Base-by-base conservation (phyloP, 2,113 vertebrate genomes). In the Mustela lutreola region DNA sequence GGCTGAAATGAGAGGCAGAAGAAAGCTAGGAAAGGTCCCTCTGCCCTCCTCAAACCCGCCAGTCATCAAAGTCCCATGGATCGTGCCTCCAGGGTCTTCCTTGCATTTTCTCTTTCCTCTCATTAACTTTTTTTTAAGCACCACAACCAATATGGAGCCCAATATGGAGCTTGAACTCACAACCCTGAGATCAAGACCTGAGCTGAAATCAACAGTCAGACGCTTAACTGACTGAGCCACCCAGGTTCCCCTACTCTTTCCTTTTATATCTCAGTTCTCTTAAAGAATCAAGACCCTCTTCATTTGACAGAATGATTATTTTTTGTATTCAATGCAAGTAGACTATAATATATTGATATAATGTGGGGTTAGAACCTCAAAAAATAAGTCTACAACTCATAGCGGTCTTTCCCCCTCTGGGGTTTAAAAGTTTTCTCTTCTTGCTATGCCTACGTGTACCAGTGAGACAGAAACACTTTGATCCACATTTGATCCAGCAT, bases 281-380 rank as follows among this genome's bases (percentile, higher is more conserved):
- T n/a, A 31, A 10, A 93, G 63, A 83, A 79, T 81, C 42, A 84
- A 80, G 50, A 11, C 26, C 5, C 26, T 63, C 56, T 85, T 76
- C 11, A 12, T 84, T 89, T 97, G 39, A 75, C 4, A 58, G 3
- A 18, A 82, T 65, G 28, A 71, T 65, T 60, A 81, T 87, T 88
- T 93, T 96, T 91, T 75, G 8, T 33, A 83, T 56, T 92, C 56
- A 39, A 10, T 48, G 6, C 42, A 78, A 94, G 21, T 88, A 15
- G 22, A 91, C 89, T 96, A 95, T 75, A 95, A 92, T 70, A 63
- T 56, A 36, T 3, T 65, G 65, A 63, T 56, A 71, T 78, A 70
- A 58, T 65, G 7, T 45, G 19, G 22, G 16, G 5, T n/a, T 28
- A 71, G 10, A 3, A 0, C 11, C 28, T 97, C 63, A 86, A 75